Evolutionary conservation across 2,797 vertebrate species (phyloP), one percentile per base, ranked within the genome.

Genomic region (Pseudomugil tenellus): DNA sequence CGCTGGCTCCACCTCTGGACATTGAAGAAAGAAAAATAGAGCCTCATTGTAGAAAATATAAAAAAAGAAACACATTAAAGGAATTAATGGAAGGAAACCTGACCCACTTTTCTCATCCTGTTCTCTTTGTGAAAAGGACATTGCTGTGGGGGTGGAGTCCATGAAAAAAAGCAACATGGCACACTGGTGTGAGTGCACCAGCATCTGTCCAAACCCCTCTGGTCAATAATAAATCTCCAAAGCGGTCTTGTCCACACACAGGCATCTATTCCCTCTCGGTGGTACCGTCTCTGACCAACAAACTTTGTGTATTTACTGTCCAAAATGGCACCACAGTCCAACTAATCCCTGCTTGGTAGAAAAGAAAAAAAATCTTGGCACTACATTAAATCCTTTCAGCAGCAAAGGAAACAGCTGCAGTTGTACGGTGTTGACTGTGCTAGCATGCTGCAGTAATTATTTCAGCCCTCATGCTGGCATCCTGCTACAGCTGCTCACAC

Each of bases 381-480:
- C 68, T 61, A 58, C 58, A 81, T 81, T 74, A 71, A 80, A 83
- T 66, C 72, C 75, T 85, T 85, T 87, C 74, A 86, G 65, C 76
- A 39, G 65, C 76, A 72, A 77, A 76, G 75, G 65, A 89, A 91
- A 85, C 91, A 89, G 89, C 89, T 93, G 91, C 87, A 84, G 72
- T 55, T 67, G 72, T 59, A 31, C 48, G 29, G 25, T 28, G 72
- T 71, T 76, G 72, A 88, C 67, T 70, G 75, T 65, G 76, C 72
- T 56, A 54, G 70, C 89, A 88, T 75, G 51, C 74, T 81, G 86
- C 82, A 78, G 85, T 80, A 77, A 92, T 91, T 89, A 89, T 87
- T 89, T 84, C 83, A 86, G 78, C 83, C 65, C 70, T 84, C 74
- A 57, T 60, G 78, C 82, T 85, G 88, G 77, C 79, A 85, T 86